Conservation (phyloP, 2,797 vertebrate species). For the Enteromius paludinosus region DNA sequence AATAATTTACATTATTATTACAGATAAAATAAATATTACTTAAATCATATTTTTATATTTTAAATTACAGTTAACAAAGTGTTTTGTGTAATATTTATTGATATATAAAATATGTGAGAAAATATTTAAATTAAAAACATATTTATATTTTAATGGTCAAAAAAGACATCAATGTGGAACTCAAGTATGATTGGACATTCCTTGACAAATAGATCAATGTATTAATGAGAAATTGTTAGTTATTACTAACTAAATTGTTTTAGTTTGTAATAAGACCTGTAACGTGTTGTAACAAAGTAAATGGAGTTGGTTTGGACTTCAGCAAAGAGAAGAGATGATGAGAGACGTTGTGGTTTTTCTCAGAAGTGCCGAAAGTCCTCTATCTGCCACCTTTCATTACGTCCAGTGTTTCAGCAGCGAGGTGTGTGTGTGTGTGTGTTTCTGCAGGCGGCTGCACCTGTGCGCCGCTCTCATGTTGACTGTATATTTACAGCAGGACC, state of each 20-base stretch:
- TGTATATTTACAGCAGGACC: slow-evolving; percentile 65
- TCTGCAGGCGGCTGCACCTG: slow-evolving; percentile 82
- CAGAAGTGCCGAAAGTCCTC: slow-evolving; percentile 55
- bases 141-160: neutral
- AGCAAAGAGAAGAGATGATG: slow-evolving; percentile 2
- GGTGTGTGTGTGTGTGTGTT: slow-evolving; percentile 25
- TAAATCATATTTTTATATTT: neutral
- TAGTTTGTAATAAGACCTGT: no score
- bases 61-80: neutral
- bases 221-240: neutral
- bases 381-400: slow-evolving; percentile 90
- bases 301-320: neutral
- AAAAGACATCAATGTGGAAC: neutral
- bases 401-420: slow-evolving; percentile 74
- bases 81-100: neutral
- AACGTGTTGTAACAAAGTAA: neutral
- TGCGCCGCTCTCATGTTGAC: slow-evolving; percentile 72
- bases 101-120: neutral
- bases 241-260: no score
- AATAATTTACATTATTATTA: neutral
- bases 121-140: neutral
- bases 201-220: neutral
- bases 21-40: neutral
- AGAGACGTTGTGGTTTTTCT: slow-evolving; percentile 3
- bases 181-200: neutral